Evolutionary conservation across 2,113 vertebrate genomes (phyloP).

Genomic region (Hippocampus zosterae): DNA sequence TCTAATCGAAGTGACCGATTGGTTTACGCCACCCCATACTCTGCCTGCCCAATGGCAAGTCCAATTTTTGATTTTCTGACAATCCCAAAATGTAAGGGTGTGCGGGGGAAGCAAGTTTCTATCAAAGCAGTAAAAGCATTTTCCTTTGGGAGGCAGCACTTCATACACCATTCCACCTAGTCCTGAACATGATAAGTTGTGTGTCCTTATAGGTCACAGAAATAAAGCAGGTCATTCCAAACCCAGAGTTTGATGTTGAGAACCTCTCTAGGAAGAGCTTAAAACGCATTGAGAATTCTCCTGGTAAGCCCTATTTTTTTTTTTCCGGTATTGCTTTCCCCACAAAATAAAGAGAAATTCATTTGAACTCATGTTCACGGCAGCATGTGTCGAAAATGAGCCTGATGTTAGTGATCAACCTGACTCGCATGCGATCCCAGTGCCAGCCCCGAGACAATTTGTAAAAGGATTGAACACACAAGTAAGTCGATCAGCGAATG

Average conservation of each 20-base stretch:
- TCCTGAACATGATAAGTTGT: background rate
- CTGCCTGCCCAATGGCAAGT: background rate
- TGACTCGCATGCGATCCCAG: background rate
- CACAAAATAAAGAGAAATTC: background rate
- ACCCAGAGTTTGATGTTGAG: conserved; percentile 69
- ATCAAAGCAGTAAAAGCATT: background rate
- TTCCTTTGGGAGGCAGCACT: background rate
- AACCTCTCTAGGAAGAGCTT: conserved; percentile 86
- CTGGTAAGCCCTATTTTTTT: conserved; percentile 64
- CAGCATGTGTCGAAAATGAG: background rate
- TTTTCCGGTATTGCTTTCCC: background rate
- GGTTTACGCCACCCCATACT: background rate
- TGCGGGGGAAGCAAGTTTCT: background rate
- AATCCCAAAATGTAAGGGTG: background rate
- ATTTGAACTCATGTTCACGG: background rate
- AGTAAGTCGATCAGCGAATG: background rate
- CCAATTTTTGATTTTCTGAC: background rate
- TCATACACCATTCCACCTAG: background rate
- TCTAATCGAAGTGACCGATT: background rate
- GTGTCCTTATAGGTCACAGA: conserved; percentile 30
- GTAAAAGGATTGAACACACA: background rate
- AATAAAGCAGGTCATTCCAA: conserved; percentile 32
- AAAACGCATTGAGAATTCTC: conserved; percentile 64
- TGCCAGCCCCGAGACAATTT: background rate
- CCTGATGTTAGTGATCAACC: background rate